Evolutionary conservation across 1,140 invertebrate species (phyloP).

Genomic region (Teleogryllus occipitalis): DNA sequence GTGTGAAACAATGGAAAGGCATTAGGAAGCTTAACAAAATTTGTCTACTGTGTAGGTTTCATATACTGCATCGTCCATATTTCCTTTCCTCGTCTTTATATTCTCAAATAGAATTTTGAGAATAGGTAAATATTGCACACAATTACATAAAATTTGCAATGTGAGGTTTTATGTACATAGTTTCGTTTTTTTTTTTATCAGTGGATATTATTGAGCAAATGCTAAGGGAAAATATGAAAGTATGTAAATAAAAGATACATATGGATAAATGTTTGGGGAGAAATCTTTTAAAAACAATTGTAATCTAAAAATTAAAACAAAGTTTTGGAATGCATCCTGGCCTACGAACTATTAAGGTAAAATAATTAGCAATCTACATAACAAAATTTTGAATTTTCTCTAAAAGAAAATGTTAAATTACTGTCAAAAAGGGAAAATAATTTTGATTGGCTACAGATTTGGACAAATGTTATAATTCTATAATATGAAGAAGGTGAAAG

Average conservation of each 20-base stretch:
- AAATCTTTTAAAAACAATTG: background rate
- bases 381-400: background rate
- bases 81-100: slow-evolving; percentile 14
- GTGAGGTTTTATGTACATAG: background rate
- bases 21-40: background rate
- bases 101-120: slow-evolving; percentile 8
- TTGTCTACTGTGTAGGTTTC: slow-evolving; percentile 4
- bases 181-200: background rate
- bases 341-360: background rate
- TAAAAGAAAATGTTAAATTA: background rate
- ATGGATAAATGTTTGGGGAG: background rate
- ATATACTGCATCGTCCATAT: slow-evolving; percentile 14
- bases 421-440: background rate
- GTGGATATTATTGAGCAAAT: slow-evolving; percentile 11
- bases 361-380: background rate
- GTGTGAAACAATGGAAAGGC: background rate
- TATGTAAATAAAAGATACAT: background rate
- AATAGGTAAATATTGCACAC: slow-evolving; percentile 11
- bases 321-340: background rate
- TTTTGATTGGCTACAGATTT: background rate
- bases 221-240: background rate
- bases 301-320: background rate
- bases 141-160: background rate
- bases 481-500: background rate
- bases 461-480: background rate